Evolutionary conservation across 92 coral and sea anemone genomes (phyloP), one percentile per base, ranked within the genome.

Genomic region (Porites evermanni): DNA sequence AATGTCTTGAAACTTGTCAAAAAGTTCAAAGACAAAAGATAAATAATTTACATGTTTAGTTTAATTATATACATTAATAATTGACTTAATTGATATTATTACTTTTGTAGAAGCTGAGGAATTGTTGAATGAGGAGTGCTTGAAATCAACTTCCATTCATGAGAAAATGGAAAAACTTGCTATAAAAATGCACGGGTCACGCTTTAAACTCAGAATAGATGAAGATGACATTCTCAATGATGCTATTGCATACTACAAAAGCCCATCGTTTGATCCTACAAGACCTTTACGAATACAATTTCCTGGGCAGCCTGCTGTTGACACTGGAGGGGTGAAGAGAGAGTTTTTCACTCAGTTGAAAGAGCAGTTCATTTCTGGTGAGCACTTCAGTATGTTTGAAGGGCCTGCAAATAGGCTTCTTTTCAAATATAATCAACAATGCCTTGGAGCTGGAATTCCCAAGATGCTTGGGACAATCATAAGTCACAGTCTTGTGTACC

Each of bases 191-290:
- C 70, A 69, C 8, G 88, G 82, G 59, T 70, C 24, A 64, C 18
- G 61, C 44, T 80, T 47, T 54, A 89, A 89, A 67, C 80, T 89
- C 9, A 53, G 10, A 7, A 75, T 84, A 4, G 93, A 80, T 79
- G 68, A 65, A 54, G 89, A 85, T 50, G 86, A 84, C 21, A 29
- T 89, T 19, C 72, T 89, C 10, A 67, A 65, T 89, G 93, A 89
- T 74, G 93, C 87, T 2, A 19, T 89, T 11, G 84, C 88, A 47
- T 78, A 75, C 50, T 88, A 88, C 56, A 89, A 89, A 29, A 38
- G 18, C 56, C 79, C 75, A 19, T 38, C 4, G 6, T 38, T 38
- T 38, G 44, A 38, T 38, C 44, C 44, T 38, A 38, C 44, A 38
- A 4, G 44, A 38, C 44, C 44, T 38, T 38, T 38, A 38, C 44